These are phyloP conservation scores for Petroica traversi DNA, from an alignment of 2,113 vertebrate genomes.

Conservation along the genomic window DNA sequence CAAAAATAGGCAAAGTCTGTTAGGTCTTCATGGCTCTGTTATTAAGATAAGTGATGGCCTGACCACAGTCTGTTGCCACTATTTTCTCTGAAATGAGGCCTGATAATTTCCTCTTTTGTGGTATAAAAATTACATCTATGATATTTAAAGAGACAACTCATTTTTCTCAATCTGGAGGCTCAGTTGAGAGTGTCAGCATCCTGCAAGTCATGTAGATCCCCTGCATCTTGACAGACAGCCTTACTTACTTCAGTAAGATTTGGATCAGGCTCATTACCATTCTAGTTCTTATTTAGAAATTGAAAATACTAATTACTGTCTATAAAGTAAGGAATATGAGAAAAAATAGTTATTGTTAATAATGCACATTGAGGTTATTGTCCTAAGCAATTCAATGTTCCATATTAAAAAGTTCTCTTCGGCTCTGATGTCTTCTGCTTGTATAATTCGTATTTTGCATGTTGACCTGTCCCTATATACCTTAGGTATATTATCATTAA, in stretches of 20 bases:
- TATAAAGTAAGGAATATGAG: background rate
- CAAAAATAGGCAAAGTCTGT: background rate
- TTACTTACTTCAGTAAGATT: background rate
- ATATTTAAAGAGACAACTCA: background rate
- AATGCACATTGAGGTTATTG: background rate
- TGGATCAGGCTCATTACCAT: background rate
- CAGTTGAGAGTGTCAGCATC: background rate
- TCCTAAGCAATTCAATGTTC: background rate
- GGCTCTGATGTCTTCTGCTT: background rate
- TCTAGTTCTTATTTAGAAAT: background rate
- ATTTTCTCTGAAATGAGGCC: background rate
- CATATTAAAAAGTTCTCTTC: background rate
- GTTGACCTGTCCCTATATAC: background rate
- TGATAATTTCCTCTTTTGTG: background rate
- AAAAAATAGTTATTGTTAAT: background rate
- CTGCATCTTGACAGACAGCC: background rate
- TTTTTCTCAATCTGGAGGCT: background rate
- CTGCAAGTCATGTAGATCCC: background rate
- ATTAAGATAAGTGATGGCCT: background rate
- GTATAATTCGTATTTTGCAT: background rate
- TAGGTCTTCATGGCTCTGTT: background rate
- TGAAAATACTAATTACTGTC: background rate
- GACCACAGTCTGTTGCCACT: background rate
- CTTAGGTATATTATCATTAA: background rate
- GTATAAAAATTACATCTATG: background rate